Conservation (phyloP, 2,113 vertebrate genomes). For the Gobiocypris rarus region DNA sequence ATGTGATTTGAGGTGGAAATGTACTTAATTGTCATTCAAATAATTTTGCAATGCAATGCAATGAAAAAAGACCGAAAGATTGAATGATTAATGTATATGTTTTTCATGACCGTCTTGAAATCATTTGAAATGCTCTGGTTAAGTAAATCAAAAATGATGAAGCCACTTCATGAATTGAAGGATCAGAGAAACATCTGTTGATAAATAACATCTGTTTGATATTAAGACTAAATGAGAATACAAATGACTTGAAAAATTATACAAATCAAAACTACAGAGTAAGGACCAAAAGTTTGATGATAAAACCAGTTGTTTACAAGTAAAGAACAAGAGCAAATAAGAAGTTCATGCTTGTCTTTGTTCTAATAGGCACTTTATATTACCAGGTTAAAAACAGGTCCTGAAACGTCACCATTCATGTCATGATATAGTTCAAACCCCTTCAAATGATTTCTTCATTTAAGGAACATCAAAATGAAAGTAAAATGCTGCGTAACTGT, state of each 20-base stretch:
- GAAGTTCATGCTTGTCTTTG: not conserved
- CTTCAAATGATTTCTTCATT: not conserved
- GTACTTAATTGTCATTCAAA: not conserved
- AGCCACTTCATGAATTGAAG: not conserved
- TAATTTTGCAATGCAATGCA: not conserved
- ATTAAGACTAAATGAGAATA: not conserved
- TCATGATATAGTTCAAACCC: not conserved
- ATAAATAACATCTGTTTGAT: slow-evolving; percentile 3
- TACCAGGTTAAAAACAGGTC: not conserved
- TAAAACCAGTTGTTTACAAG: not conserved
- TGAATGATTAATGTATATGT: not conserved
- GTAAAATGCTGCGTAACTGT: no score
- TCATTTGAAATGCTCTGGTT: not conserved
- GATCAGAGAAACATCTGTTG: not conserved
- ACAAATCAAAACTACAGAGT: not conserved
- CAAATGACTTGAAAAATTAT: not conserved
- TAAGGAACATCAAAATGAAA: not conserved
- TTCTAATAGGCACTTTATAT: not conserved
- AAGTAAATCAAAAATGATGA: not conserved
- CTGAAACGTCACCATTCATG: not conserved
- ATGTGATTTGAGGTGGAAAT: not conserved
- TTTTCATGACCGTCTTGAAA: not conserved
- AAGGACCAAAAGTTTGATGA: not conserved
- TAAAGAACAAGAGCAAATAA: not conserved
- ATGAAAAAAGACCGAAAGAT: no score